phyloP scores from a whole-genome alignment of 2,797 vertebrate species.

The Phataginus tricuspis region DNA sequence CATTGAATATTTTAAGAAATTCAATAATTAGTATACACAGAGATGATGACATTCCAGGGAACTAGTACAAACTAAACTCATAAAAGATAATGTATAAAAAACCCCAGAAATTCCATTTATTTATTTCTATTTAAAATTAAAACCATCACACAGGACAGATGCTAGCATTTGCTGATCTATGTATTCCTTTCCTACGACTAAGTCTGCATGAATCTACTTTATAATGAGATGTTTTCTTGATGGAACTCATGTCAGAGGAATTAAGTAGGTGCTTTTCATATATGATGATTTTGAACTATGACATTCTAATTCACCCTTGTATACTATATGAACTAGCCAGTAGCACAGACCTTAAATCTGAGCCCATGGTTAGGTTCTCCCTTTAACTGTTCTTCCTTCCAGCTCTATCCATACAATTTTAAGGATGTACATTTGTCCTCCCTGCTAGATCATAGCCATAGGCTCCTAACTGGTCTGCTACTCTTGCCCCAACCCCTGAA shows the following conservation, averaged over 20 bases:
- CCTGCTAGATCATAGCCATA: background rate
- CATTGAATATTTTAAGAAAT: conserved; percentile 15
- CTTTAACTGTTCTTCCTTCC: background rate
- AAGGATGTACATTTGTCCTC: background rate
- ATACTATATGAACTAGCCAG: background rate
- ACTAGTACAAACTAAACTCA: background rate
- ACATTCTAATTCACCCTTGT: background rate
- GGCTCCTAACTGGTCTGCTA: background rate
- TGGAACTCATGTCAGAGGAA: background rate
- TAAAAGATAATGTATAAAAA: background rate
- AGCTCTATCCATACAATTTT: background rate
- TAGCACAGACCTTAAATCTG: background rate
- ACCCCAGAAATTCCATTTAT: background rate
- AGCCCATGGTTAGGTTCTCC: background rate
- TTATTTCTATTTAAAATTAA: background rate
- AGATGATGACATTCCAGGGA: background rate
- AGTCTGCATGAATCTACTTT: background rate
- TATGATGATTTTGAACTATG: background rate
- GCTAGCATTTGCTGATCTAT: background rate
- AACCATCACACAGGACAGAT: background rate
- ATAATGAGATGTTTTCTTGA: background rate
- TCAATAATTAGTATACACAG: background rate
- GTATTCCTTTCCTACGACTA: background rate
- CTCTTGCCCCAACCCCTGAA: background rate
- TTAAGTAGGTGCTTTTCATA: background rate